Base-by-base conservation (phyloP, 1,140 invertebrate species). In the Ceratosolen fusciceps region DNA sequence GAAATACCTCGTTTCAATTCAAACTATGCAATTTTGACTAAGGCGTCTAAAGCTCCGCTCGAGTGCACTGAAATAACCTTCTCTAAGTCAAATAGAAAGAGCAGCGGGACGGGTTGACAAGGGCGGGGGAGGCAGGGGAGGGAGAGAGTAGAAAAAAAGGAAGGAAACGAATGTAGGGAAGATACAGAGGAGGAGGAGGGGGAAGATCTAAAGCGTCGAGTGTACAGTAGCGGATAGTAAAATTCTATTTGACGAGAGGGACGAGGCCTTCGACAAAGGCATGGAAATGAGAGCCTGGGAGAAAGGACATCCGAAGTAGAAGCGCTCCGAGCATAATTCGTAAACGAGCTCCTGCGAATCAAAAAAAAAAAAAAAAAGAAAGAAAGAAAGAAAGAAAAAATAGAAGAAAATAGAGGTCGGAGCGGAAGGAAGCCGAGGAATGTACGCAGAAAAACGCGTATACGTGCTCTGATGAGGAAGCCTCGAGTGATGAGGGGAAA, bases 211-310 rank as follows among this genome's bases (percentile, higher is more conserved):
- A 10, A 43, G 24, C 1, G 29, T 31, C 39, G 47, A 39, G 26
- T 49, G 26, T 60, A 21, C 58, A 37, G 39, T 39, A 56, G 47
- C 52, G 4, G 72, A 24, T 26, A 60, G 71, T 34, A 21, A 80
- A 80, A 80, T 80, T 80, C 52, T 80, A 80, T 80, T 80, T 80
- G 72, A 80, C 78, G 78, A 68, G 26, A 74, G 54, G 3, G 12
- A 49, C 49, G 39, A 29, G 43, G 12, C 14, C 31, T n/a, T n/a
- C 77, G 54, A 80, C 73, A 80, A 80, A 80, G 75, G 78, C 73
- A 80, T 80, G 73, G 78, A 80, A 80, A 80, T 80, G 78, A 80
- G 73, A 71, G 43, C 47, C 31, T 34, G 62, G n/a, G 26, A 60
- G 5, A 31, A 4, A 31, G n/a, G 26, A 29, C 56, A 14, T 60